Evolutionary conservation across 2,113 vertebrate species (phyloP).

Genomic region (Aptenodytes patagonicus): DNA sequence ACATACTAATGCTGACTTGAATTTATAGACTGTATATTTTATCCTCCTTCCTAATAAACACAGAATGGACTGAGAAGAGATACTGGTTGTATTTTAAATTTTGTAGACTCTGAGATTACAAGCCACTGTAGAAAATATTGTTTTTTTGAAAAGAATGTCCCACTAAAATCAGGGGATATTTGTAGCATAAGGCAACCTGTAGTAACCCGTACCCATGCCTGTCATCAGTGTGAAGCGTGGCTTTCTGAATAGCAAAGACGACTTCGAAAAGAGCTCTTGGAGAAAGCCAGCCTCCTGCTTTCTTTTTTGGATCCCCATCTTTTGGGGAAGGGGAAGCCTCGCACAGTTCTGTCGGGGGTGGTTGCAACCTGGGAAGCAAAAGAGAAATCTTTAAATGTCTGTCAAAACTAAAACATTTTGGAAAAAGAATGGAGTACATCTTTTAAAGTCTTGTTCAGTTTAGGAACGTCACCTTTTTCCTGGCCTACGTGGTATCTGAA

Average conservation of each 20-base stretch:
- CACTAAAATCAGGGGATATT: neutral
- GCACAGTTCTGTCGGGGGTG: neutral
- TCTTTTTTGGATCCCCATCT: neutral
- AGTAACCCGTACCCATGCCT: neutral
- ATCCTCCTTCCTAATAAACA: neutral
- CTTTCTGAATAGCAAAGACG: neutral
- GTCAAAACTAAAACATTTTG: neutral
- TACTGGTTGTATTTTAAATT: neutral
- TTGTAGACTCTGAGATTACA: neutral
- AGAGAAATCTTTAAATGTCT: neutral
- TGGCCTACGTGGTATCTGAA: neutral
- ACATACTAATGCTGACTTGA: neutral
- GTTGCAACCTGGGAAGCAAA: neutral
- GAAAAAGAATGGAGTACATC: neutral
- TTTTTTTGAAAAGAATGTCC: neutral
- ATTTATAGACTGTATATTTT: neutral
- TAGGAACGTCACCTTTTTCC: neutral
- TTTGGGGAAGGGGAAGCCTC: accelerated
- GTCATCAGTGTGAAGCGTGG: neutral
- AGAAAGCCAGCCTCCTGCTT: neutral
- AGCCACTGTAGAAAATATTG: neutral
- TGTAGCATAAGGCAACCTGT: neutral
- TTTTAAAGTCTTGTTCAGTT: neutral
- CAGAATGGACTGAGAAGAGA: neutral
- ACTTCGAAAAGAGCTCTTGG: neutral